Evolutionary conservation across 1,140 invertebrate genomes (phyloP), one percentile per base, ranked within the genome.

Genomic region (Microplitis mediator): DNA sequence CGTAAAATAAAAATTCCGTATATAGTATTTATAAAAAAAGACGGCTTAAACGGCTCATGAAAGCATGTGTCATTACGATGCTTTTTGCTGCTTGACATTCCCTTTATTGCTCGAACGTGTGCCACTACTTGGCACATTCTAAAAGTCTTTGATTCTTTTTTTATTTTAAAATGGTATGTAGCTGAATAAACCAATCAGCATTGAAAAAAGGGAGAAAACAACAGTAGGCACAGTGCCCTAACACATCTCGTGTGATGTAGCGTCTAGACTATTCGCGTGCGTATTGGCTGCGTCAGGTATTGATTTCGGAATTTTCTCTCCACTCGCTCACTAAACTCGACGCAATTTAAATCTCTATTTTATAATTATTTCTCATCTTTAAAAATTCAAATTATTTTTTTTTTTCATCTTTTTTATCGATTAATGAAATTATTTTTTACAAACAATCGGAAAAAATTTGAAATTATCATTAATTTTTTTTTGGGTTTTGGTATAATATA

Each of bases 231-330:
- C 39, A 45, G 39, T 45, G 39, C 39, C 11, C 5, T n/a, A 54
- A 54, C 52, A 54, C 14, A 54, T 16, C 52, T 16, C 16, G n/a
- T 14, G 52, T 14, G 52, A 14, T 54, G 16, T 54, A 14, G 39
- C 39, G 39, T 54, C 11, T n/a, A 50, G 14, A 8, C 8, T 52
- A 51, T 6, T 51, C n/a, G 36, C 14, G 45, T 51, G 61, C 61
- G 61, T 35, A 63, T 63, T 63, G 61, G 61, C 31, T 65, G 63
- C 45, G n/a, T 65, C 14, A 50, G 39, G 63, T 65, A 65, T 65
- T 65, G 63, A 65, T 65, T 32, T 16, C 45, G 63, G 11, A 39
- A 65, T 52, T 65, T 13, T 23, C 63, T 14, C 63, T 65, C 35
- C 13, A 61, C 58, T 31, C 58, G 9, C 58, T 31, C 31, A 35